phyloP scores from a whole-genome alignment of 2,888 invertebrate species.

The Phyto melanocephala region DNA sequence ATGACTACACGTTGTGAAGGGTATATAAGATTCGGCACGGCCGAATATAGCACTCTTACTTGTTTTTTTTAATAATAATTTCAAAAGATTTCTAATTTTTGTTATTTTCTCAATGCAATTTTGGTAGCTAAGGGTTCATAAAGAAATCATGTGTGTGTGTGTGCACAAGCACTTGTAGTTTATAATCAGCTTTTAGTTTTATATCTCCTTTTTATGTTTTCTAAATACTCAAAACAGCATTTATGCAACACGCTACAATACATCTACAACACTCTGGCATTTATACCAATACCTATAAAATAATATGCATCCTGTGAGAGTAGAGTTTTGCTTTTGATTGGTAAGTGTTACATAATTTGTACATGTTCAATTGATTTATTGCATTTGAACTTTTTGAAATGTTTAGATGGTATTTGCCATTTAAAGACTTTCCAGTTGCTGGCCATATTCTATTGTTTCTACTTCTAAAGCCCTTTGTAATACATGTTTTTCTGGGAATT shows the following conservation, averaged over 20 bases:
- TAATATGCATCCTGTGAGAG: neutral
- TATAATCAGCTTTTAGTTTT: neutral
- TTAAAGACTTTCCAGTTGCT: neutral
- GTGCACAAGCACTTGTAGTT: neutral
- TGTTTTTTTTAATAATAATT: too few relatives aligned
- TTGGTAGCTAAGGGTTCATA: neutral
- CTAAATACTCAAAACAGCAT: neutral
- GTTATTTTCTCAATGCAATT: neutral
- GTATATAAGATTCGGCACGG: too few relatives aligned
- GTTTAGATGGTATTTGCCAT: neutral
- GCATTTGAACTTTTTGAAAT: conserved; percentile 18
- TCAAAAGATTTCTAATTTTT: neutral
- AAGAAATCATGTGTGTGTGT: neutral
- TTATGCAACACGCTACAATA: neutral
- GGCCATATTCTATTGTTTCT: neutral
- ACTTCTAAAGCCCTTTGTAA: too few relatives aligned
- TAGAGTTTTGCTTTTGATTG: neutral
- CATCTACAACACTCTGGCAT: neutral
- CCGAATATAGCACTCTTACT: too few relatives aligned
- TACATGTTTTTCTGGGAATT: neutral
- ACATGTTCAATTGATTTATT: conserved; percentile 19
- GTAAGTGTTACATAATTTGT: conserved; percentile 19
- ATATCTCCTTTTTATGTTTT: neutral
- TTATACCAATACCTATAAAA: neutral
- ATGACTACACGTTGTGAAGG: too few relatives aligned